Conservation (phyloP, 2,888 invertebrate species). For the Apoda limacodes region DNA sequence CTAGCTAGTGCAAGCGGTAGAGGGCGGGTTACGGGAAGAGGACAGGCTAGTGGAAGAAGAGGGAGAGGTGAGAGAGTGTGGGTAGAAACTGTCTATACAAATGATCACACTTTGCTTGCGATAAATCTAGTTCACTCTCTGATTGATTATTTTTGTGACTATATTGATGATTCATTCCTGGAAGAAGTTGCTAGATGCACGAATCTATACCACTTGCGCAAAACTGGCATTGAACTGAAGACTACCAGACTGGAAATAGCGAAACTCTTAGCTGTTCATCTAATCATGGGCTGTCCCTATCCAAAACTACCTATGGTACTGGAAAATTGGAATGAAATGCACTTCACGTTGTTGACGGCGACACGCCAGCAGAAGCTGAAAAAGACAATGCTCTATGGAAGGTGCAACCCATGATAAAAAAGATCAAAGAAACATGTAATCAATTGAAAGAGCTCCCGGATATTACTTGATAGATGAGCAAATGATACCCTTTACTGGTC, state of each 20-base stretch:
- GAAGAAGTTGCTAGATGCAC: no score
- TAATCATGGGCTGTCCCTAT: constrained; percentile 18
- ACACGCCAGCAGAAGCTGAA: constrained; percentile 4
- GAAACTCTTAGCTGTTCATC: no score
- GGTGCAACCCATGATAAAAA: constrained; percentile 19
- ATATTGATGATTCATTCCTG: no score
- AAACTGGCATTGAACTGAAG: constrained; percentile 13
- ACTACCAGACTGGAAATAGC: no score
- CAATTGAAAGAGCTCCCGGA: constrained; percentile 15
- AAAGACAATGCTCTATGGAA: constrained; percentile 12
- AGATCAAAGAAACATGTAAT: constrained; percentile 14
- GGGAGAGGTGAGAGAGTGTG: no score
- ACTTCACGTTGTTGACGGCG: constrained; percentile 14
- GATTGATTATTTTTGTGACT: no score
- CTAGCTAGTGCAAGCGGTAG: no score
- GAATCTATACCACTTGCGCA: constrained; percentile 14
- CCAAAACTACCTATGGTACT: constrained; percentile 16
- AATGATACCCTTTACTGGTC: constrained; percentile 16
- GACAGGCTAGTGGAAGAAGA: no score
- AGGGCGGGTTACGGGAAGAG: no score
- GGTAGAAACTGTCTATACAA: no score
- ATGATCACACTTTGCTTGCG: no score
- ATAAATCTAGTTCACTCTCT: no score
- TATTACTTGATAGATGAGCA: constrained; percentile 18
- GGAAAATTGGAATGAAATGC: constrained; percentile 9